A percentile compares a stretch with the other conserved stretches of the same genome.
Evolutionary conservation across 2,888 invertebrate genomes (phyloP).

Genomic region (Euzetes globulus): DNA sequence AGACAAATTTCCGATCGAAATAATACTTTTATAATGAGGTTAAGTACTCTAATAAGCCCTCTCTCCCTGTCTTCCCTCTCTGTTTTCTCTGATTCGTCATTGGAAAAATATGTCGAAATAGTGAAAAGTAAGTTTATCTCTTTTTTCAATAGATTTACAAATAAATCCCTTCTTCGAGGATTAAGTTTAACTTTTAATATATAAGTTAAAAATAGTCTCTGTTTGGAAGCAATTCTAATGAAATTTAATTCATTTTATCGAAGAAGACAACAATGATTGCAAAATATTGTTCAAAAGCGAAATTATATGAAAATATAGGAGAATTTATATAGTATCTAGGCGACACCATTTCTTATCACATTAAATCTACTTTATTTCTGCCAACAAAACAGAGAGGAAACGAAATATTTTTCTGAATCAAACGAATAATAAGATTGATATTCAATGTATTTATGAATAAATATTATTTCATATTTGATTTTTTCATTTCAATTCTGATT

Average conservation of each 20-base stretch:
- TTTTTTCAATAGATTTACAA: not conserved
- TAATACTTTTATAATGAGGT: slow-evolving; percentile 26
- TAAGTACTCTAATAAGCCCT: slow-evolving; percentile 14
- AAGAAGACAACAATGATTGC: not conserved
- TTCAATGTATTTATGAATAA: no score
- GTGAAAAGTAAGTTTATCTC: no score
- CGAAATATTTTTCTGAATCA: no score
- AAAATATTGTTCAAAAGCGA: not conserved
- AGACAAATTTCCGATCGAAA: not conserved
- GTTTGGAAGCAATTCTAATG: no score
- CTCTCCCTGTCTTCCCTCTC: not conserved
- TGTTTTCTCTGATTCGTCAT: no score
- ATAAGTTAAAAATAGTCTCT: not conserved
- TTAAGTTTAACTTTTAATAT: not conserved
- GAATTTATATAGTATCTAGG: no score
- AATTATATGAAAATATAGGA: not conserved
- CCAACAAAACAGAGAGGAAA: no score
- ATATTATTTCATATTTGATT: no score
- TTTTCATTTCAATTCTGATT: no score
- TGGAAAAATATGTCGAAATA: not conserved
- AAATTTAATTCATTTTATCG: not conserved
- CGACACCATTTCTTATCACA: no score
- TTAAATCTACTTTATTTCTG: no score
- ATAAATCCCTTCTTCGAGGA: not conserved
- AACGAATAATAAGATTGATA: no score